These are phyloP conservation scores for Ectemnius continuus DNA, from an alignment of 2,888 invertebrate genomes.

Conservation along the genomic window DNA sequence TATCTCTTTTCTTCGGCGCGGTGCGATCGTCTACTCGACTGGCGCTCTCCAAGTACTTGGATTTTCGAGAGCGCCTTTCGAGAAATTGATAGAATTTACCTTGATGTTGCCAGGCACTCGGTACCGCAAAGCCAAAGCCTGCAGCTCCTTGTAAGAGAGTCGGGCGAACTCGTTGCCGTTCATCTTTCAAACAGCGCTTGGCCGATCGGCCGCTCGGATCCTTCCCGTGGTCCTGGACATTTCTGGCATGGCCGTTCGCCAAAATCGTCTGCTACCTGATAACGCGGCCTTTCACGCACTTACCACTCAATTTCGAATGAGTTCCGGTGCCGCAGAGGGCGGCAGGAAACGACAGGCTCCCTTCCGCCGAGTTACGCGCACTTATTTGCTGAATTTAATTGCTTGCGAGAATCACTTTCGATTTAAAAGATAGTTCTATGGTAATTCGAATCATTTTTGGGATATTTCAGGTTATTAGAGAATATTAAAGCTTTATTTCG, in stretches of 20 bases:
- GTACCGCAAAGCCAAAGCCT: conserved; percentile 69
- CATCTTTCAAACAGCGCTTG: conserved; percentile 55
- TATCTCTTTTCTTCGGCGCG: not conserved
- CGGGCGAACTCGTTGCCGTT: conserved; percentile 64
- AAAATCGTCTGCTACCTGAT: conserved; percentile 48
- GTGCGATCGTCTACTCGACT: not conserved
- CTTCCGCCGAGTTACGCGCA: no score
- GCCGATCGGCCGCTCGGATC: conserved; percentile 22
- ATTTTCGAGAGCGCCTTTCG: not conserved
- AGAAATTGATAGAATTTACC: conserved; percentile 55
- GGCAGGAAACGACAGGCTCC: no score
- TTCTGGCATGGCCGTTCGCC: conserved; percentile 50
- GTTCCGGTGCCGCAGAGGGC: no score
- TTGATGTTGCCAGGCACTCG: conserved; percentile 74
- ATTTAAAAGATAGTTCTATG: no score
- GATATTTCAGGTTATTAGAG: not conserved
- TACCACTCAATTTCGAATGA: not conserved
- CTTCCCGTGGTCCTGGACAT: conserved; percentile 28
- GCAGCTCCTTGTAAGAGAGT: conserved; percentile 73
- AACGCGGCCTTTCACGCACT: conserved; percentile 3
- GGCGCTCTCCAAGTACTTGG: not conserved
- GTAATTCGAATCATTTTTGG: not conserved
- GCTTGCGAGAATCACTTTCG: not conserved
- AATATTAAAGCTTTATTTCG: no score
- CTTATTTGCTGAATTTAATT: no score